phyloP scores from a whole-genome alignment of 2,113 vertebrate species.

The Lichenostomus cassidix region DNA sequence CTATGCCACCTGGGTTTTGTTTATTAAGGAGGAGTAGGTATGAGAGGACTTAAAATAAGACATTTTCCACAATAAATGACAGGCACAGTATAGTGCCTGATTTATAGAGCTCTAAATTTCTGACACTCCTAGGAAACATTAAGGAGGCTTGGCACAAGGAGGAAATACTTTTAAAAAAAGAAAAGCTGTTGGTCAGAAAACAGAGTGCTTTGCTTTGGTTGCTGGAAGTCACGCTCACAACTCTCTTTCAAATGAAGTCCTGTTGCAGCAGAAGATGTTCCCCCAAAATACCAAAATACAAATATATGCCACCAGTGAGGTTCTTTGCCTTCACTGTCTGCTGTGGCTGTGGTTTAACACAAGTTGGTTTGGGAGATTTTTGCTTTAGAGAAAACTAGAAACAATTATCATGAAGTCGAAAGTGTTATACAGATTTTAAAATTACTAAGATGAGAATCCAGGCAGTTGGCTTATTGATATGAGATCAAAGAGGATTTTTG shows the following conservation, averaged over 20 bases:
- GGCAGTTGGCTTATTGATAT: neutral
- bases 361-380: neutral
- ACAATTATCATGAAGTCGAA: neutral
- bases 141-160: neutral
- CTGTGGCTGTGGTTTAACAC: neutral
- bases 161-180: neutral
- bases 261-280: neutral
- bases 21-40: neutral
- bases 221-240: neutral
- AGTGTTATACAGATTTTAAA: neutral
- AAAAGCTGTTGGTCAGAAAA: neutral
- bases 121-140: neutral
- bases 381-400: neutral
- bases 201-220: neutral
- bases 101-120: neutral
- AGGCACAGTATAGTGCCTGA: neutral
- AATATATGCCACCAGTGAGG: neutral
- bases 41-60: neutral
- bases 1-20: neutral
- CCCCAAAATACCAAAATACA: neutral
- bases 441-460: neutral
- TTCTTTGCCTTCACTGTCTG: neutral
- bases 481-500: neutral
- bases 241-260: neutral
- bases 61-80: neutral